Percentiles rank a stretch among this genome's conserved stretches.
These are phyloP conservation scores for Apoda limacodes DNA, from an alignment of 2,888 invertebrate species.

Conservation along the genomic window DNA sequence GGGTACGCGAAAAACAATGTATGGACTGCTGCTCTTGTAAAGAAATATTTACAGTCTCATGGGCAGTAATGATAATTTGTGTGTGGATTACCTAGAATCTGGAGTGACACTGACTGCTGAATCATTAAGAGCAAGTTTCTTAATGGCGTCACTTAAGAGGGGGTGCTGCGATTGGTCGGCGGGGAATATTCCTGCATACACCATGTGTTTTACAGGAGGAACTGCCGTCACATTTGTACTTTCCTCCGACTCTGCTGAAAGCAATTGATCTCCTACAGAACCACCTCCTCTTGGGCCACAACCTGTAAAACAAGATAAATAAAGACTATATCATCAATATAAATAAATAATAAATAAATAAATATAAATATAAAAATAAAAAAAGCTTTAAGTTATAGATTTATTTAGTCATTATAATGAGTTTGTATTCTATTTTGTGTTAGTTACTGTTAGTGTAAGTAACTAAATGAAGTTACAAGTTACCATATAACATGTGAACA, in stretches of 20 bases:
- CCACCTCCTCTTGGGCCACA: slow-evolving; percentile 60
- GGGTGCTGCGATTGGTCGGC: slow-evolving; percentile 88
- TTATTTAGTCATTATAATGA: too few relatives aligned
- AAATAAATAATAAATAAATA: slow-evolving; percentile 1
- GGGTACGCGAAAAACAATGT: too few relatives aligned
- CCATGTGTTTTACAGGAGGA: slow-evolving; percentile 56
- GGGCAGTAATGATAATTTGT: too few relatives aligned
- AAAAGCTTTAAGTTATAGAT: background rate
- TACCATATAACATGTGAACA: too few relatives aligned
- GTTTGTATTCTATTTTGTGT: too few relatives aligned
- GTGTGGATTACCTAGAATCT: slow-evolving; percentile 82
- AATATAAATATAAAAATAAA: background rate
- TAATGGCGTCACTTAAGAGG: slow-evolving; percentile 82
- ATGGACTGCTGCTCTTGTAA: too few relatives aligned
- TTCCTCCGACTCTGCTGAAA: slow-evolving; percentile 37
- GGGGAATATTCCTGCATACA: slow-evolving; percentile 80
- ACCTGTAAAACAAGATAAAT: slow-evolving; percentile 29
- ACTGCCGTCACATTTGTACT: slow-evolving; percentile 24
- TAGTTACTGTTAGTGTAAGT: too few relatives aligned
- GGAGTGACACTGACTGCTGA: slow-evolving; percentile 85
- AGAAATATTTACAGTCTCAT: too few relatives aligned
- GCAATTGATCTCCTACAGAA: slow-evolving; percentile 50
- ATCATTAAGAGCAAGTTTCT: slow-evolving; percentile 94
- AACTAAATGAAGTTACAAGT: too few relatives aligned
- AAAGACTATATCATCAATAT: too few relatives aligned